Base-by-base conservation (phyloP, 23 tunicate genomes). In the Aplidium turbinatum region DNA sequence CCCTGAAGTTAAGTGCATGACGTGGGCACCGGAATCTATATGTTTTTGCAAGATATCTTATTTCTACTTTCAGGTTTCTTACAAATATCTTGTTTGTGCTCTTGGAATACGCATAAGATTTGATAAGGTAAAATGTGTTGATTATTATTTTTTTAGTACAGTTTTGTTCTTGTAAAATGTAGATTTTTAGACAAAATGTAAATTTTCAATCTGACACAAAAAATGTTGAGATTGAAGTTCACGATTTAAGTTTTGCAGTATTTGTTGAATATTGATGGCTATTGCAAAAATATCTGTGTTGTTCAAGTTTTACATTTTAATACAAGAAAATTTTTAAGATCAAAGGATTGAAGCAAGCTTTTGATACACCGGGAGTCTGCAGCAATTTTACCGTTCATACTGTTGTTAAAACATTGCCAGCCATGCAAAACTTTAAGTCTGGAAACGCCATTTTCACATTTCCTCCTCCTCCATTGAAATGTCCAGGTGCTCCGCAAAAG, bases 391-490 rank as follows among this genome's bases (percentile, higher is more conserved):
- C 98, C 0, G 80, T 83, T 4, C 57, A 69, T 30, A 80, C 87
- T 24, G 98, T 93, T 1, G 65, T 40, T 11, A 81, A 83, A 28
- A 93, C 98, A 4, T 62, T 93, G 11, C 33, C 58, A 31, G 88
- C 93, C 9, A 56, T 93, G 68, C 58, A 86, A 45, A 74, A 81
- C 47, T 93, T 93, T 38, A 76, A 75, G 53, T 85, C 77, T 68
- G 98, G 98, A 72, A 93, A 93, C 56, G 98, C 98, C 9, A 86
- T 93, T 33, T 93, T 93, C 40, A 93, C 98, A 0, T 93, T 93
- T 62, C 98, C 98, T 1, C 58, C 63, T 6, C 90, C 87, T 23
- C 93, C 98, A 2, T 27, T 93, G 13, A 93, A 93, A 70, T 93
- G 98, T 40, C 88, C 98, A 32, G 98, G 98, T 32, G 93, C 98